phyloP scores from a whole-genome alignment of 2,797 vertebrate species.

The Fistularia tabacaria region DNA sequence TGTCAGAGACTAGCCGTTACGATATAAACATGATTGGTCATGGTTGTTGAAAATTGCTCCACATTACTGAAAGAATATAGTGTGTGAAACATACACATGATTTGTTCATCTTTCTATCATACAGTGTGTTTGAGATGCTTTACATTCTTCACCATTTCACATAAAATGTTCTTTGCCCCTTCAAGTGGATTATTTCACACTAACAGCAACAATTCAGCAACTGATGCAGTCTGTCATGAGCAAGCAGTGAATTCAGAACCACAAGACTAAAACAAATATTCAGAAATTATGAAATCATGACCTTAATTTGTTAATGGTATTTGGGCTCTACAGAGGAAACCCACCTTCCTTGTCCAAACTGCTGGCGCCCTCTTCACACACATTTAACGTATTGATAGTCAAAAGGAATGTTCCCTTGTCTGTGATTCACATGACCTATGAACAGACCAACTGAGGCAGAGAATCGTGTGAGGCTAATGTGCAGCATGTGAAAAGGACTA shows the following conservation, averaged over 20 bases:
- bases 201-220: neutral
- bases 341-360: neutral
- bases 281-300: slow-evolving; percentile 42
- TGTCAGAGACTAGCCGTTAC: slow-evolving; percentile 19
- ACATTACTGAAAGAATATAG: no score
- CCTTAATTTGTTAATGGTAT: slow-evolving; percentile 44
- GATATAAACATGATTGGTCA: slow-evolving; percentile 1
- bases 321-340: slow-evolving; percentile 23
- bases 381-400: slow-evolving; percentile 15
- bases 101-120: no score
- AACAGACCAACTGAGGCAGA: slow-evolving; percentile 29
- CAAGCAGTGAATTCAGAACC: neutral
- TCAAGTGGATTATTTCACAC: slow-evolving; percentile 17
- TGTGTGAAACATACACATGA: no score
- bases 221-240: slow-evolving; percentile 9
- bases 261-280: slow-evolving; percentile 3
- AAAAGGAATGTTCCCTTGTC: slow-evolving; percentile 42
- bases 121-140: no score
- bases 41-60: no score
- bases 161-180: slow-evolving; percentile 10
- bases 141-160: neutral
- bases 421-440: slow-evolving; percentile 39
- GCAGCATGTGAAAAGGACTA: slow-evolving; percentile 3
- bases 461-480: slow-evolving; percentile 33
- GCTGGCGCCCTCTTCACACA: slow-evolving; percentile 11